Evolutionary conservation across 2,888 invertebrate species (phyloP).

Genomic region (Calephelis perditalis): DNA sequence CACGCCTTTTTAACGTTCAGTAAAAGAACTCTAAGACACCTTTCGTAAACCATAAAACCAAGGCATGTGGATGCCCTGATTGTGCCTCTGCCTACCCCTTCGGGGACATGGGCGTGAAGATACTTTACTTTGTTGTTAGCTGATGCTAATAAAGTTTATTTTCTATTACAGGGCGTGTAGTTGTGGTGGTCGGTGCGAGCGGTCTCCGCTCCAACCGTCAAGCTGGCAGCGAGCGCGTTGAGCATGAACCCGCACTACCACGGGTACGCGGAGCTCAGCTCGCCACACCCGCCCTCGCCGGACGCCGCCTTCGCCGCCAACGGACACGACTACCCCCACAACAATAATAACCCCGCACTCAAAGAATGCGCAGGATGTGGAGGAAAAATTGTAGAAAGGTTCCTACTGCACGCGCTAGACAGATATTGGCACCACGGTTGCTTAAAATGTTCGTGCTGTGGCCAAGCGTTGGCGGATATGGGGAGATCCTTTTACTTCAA

Average conservation of each 20-base stretch:
- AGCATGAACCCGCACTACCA: slow-evolving; percentile 96
- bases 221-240: slow-evolving; percentile 91
- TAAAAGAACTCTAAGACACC: too few relatives aligned
- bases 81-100: too few relatives aligned
- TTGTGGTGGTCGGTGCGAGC: slow-evolving; percentile 71
- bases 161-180: slow-evolving; percentile 65
- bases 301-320: slow-evolving; percentile 83
- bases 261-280: slow-evolving; percentile 89
- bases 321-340: slow-evolving; percentile 80
- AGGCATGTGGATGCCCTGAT: too few relatives aligned
- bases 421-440: slow-evolving; percentile 97
- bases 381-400: slow-evolving; percentile 94
- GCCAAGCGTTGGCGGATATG: slow-evolving; percentile 92
- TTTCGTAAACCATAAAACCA: too few relatives aligned
- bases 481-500: slow-evolving; percentile 95
- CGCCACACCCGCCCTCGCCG: slow-evolving; percentile 86
- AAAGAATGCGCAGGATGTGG: slow-evolving; percentile 95
- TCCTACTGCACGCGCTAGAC: slow-evolving; percentile 94
- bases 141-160: slow-evolving; percentile 19
- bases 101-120: too few relatives aligned
- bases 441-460: slow-evolving; percentile 95
- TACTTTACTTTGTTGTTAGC: too few relatives aligned
- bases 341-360: slow-evolving; percentile 79
- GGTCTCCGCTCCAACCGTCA: slow-evolving; percentile 82
- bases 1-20: too few relatives aligned